A percentile compares a stretch with the other conserved stretches of the same genome.
These are phyloP conservation scores for Ailurus styani DNA, from an alignment of 2,113 vertebrate genomes.

Conservation along the genomic window DNA sequence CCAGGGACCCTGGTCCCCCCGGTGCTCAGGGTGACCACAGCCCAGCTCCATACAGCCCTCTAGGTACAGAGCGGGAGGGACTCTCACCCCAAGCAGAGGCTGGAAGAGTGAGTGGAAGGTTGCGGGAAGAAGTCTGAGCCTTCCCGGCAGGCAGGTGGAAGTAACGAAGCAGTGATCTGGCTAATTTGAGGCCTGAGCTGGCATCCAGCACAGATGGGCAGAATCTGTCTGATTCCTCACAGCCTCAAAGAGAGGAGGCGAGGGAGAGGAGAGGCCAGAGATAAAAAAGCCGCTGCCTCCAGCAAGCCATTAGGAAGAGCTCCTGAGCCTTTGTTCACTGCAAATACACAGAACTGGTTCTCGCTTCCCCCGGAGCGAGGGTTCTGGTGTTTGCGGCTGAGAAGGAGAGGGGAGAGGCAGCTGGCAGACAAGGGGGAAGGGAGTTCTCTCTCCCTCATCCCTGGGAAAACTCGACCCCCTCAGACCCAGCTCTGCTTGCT, in stretches of 20 bases:
- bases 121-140: background rate
- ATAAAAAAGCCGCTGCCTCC: background rate
- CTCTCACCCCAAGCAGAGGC: too few species aligned
- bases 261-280: background rate
- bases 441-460: background rate
- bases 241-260: background rate
- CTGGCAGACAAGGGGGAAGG: background rate
- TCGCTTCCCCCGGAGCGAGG: background rate
- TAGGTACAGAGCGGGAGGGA: background rate
- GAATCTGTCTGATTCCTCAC: background rate
- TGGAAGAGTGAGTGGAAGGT: background rate
- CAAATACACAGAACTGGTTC: background rate
- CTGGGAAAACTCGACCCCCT: background rate
- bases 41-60: background rate
- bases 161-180: background rate
- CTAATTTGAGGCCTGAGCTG: background rate
- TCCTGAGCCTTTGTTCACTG: background rate
- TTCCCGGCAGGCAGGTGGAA: background rate
- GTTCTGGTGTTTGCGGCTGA: background rate
- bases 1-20: background rate
- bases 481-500: background rate
- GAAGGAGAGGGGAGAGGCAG: background rate
- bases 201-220: fast-evolving
- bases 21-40: background rate
- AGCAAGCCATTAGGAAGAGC: background rate